Conservation (phyloP, 2,113 vertebrate genomes). For the Geothlypis trichas region DNA sequence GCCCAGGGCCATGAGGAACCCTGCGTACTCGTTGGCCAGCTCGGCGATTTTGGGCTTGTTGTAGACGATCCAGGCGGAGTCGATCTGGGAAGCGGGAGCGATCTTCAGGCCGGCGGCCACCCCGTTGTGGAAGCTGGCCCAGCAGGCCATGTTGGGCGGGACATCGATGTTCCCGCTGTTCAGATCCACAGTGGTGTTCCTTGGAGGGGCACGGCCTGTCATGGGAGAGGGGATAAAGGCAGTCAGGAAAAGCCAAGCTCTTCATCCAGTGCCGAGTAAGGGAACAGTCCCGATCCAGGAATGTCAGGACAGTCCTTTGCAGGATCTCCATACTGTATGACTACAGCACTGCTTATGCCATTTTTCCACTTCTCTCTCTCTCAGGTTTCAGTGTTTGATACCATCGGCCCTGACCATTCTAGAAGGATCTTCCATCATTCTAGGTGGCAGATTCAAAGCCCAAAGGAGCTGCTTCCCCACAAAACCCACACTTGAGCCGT, state of each 20-base stretch:
- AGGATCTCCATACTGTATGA: neutral
- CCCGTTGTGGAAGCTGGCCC: slow-evolving; percentile 97
- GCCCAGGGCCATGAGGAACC: slow-evolving; percentile 96
- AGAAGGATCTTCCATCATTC: neutral
- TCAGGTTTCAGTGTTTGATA: neutral
- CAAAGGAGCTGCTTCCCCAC: neutral
- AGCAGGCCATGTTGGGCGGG: slow-evolving; percentile 96
- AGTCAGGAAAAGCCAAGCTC: neutral
- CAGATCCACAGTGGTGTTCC: slow-evolving; percentile 93
- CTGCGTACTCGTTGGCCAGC: slow-evolving; percentile 93
- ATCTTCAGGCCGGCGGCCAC: slow-evolving; percentile 96
- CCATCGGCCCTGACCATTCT: neutral
- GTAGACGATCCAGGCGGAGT: slow-evolving; percentile 97
- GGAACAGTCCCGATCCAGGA: neutral
- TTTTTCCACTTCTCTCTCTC: neutral
- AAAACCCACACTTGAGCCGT: neutral
- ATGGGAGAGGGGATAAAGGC: neutral
- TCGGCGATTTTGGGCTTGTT: slow-evolving; percentile 96
- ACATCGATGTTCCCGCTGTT: slow-evolving; percentile 97
- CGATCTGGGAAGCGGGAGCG: slow-evolving; percentile 93
- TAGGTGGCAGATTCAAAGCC: neutral
- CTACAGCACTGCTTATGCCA: neutral
- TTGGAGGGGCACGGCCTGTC: slow-evolving; percentile 91
- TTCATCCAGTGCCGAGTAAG: neutral
- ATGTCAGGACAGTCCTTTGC: neutral